Conservation (phyloP, 2,113 vertebrate genomes). For the Sceloporus tristichus region DNA sequence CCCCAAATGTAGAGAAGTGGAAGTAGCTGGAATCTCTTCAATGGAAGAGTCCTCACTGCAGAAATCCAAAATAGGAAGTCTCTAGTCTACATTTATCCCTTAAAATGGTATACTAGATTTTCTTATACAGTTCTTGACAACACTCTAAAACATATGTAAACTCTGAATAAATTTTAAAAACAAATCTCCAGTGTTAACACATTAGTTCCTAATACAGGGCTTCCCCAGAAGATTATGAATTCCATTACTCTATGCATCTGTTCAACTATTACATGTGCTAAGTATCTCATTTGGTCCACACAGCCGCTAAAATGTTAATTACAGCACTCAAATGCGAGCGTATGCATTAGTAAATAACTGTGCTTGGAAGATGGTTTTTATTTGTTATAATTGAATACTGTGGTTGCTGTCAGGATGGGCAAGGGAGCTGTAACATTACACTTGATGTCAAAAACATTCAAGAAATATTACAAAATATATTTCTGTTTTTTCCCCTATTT, state of each 20-base stretch:
- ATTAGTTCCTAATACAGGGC: not conserved
- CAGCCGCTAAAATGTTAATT: conserved; percentile 60
- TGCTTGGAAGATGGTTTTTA: rapidly evolving
- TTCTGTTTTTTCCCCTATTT: conserved; percentile 20
- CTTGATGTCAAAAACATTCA: conserved; percentile 12
- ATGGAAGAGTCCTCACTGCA: not conserved
- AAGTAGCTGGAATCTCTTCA: no score
- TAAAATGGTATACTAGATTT: not conserved
- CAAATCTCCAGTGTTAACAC: not conserved
- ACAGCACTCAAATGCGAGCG: conserved; percentile 57
- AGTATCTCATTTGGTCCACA: conserved; percentile 56
- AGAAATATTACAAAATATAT: conserved; percentile 44
- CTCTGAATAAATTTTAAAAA: conserved; percentile 19
- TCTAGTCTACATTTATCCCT: not conserved
- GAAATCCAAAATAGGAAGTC: not conserved
- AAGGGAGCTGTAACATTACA: conserved; percentile 27
- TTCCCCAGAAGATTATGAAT: conserved; percentile 52
- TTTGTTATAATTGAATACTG: conserved; percentile 46
- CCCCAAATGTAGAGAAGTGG: no score
- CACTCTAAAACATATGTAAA: conserved; percentile 15
- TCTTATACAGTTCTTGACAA: not conserved
- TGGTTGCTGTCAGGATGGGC: not conserved
- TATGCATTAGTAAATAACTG: conserved; percentile 38
- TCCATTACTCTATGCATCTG: conserved; percentile 40
- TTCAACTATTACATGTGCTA: conserved; percentile 35